phyloP scores from a whole-genome alignment of 1,140 invertebrate species.

The Lucilia sericata region DNA sequence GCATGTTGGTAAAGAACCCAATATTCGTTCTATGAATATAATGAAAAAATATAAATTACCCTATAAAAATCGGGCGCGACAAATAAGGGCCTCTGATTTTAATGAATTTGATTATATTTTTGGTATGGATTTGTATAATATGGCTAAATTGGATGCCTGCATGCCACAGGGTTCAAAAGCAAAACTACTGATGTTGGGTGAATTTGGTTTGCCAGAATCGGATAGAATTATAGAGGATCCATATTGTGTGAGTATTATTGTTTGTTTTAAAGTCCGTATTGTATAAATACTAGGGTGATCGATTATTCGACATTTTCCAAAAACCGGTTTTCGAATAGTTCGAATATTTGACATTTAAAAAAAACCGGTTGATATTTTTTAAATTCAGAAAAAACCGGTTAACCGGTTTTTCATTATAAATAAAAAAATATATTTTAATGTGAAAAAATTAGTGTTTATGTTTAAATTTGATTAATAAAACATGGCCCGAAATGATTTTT shows the following conservation, averaged over 20 bases:
- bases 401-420: too few species aligned
- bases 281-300: too few species aligned
- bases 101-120: conserved; percentile 86
- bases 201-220: background rate
- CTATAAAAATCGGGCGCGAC: conserved; percentile 76
- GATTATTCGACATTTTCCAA: too few species aligned
- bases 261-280: too few species aligned
- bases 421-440: too few species aligned
- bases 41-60: conserved; percentile 74
- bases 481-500: too few species aligned
- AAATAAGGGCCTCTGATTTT: conserved; percentile 79
- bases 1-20: conserved; percentile 84
- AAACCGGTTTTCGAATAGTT: too few species aligned
- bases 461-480: too few species aligned
- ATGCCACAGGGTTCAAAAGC: background rate
- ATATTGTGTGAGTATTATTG: background rate
- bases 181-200: background rate
- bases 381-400: too few species aligned
- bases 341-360: too few species aligned
- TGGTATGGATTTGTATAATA: conserved; percentile 89
- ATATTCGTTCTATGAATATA: conserved; percentile 77
- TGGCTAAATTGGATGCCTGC: conserved; percentile 73
- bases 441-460: too few species aligned
- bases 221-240: conserved; percentile 15
- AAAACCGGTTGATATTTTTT: too few species aligned